phyloP scores from a whole-genome alignment of 2,888 invertebrate species.

The Ptilodon capucinus region DNA sequence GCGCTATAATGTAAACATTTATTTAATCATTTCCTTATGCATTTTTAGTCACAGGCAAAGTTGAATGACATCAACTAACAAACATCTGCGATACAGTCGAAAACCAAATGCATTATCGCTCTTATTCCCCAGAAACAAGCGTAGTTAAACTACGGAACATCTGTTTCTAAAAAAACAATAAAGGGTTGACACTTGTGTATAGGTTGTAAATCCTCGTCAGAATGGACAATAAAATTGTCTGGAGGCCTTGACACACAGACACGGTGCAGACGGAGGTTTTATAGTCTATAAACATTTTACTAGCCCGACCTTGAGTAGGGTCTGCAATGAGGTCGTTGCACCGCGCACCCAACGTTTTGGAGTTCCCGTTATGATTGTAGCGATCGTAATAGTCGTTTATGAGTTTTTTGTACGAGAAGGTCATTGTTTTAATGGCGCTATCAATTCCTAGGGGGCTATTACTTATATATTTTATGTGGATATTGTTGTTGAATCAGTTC shows the following conservation, averaged over 20 bases:
- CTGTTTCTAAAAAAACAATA: constrained; percentile 44
- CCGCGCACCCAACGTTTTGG: constrained; percentile 58
- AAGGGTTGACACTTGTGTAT: constrained; percentile 50
- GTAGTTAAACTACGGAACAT: constrained; percentile 24
- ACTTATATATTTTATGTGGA: too few relatives aligned
- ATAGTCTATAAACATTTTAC: constrained; percentile 82
- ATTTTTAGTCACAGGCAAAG: not conserved
- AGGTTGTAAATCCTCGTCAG: constrained; percentile 53
- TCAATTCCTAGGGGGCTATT: too few relatives aligned
- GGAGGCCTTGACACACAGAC: constrained; percentile 80
- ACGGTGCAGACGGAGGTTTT: constrained; percentile 76
- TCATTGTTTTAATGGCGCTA: not conserved
- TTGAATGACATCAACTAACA: not conserved
- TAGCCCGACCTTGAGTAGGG: constrained; percentile 79
- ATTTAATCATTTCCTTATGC: not conserved
- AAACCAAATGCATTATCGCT: constrained; percentile 1
- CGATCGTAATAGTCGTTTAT: not conserved
- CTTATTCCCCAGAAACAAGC: constrained; percentile 9
- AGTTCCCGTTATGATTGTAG: constrained; percentile 48
- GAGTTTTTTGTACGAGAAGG: not conserved
- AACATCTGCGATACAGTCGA: constrained; percentile 14
- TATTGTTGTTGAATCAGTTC: too few relatives aligned
- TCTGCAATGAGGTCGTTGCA: constrained; percentile 80
- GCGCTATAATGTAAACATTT: not conserved
- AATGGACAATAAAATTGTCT: constrained; percentile 76